These are phyloP conservation scores for Aldabrachelys gigantea DNA, from an alignment of 2,113 vertebrate genomes.

Conservation along the genomic window DNA sequence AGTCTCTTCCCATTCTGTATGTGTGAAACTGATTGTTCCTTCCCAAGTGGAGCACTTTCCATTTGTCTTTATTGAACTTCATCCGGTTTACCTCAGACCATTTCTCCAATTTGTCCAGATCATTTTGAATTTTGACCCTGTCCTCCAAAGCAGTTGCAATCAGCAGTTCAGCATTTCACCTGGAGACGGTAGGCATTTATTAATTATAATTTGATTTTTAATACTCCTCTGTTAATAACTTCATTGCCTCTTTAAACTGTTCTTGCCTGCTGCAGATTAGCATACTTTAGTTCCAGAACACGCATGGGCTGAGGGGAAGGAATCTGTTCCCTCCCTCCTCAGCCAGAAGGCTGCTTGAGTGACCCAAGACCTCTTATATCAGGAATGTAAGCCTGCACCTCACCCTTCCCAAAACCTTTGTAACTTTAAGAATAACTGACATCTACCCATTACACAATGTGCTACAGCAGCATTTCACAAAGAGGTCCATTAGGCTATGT, in stretches of 20 bases:
- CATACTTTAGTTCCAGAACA: background rate
- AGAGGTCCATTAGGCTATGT: slow-evolving; percentile 21
- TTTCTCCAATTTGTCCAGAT: too few relatives aligned
- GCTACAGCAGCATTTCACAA: slow-evolving; percentile 26
- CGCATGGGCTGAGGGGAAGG: background rate
- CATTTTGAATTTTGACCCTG: too few relatives aligned
- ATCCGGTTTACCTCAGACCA: too few relatives aligned
- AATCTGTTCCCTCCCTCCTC: background rate
- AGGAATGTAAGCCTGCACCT: background rate
- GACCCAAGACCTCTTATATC: background rate
- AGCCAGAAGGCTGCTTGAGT: background rate
- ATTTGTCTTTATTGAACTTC: too few relatives aligned
- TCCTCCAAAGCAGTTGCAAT: too few relatives aligned
- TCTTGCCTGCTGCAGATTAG: background rate
- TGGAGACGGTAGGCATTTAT: background rate
- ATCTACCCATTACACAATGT: background rate
- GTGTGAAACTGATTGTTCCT: too few relatives aligned
- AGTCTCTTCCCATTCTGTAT: too few relatives aligned
- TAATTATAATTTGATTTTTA: background rate
- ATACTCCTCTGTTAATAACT: background rate
- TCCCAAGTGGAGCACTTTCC: too few relatives aligned
- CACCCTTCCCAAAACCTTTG: background rate
- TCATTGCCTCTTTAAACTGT: background rate
- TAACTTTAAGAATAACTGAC: slow-evolving; percentile 22
- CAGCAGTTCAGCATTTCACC: background rate